Conservation (phyloP, 2,888 invertebrate species). For the Philereme vetulata region DNA sequence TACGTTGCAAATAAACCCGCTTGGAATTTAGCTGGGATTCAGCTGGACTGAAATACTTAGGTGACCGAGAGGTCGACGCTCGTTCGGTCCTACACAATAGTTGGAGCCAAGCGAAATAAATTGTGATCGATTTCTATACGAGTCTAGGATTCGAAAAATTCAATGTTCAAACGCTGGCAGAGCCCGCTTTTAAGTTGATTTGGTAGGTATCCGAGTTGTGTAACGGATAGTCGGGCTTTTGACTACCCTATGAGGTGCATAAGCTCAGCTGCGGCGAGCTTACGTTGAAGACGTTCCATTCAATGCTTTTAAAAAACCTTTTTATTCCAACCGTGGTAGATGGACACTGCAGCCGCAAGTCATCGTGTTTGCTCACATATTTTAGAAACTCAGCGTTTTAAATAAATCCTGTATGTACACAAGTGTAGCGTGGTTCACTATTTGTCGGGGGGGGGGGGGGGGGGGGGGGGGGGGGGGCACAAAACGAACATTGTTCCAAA, state of each 20-base stretch:
- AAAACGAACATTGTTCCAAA: conserved; percentile 60
- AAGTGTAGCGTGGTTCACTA: conserved; percentile 34
- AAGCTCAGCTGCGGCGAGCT: conserved; percentile 6
- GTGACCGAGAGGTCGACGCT: conserved; percentile 25
- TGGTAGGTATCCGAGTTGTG: conserved; percentile 12
- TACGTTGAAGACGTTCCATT: conserved; percentile 9
- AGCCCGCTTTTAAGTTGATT: conserved; percentile 22
- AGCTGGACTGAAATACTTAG: conserved; percentile 30
- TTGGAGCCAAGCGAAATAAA: conserved; percentile 26
- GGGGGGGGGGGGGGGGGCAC: conserved; percentile 39
- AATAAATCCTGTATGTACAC: conserved; percentile 37
- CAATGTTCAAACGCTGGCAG: conserved; percentile 12
- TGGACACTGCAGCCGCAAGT: conserved; percentile 5
- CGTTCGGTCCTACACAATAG: conserved; percentile 25
- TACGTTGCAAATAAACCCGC: conserved; percentile 52
- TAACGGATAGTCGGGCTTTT: conserved; percentile 16
- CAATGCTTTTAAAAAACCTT: conserved; percentile 10
- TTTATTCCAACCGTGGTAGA: conserved; percentile 1
- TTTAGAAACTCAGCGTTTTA: conserved; percentile 30
- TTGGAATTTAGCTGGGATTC: conserved; percentile 31
- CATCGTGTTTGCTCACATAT: conserved; percentile 17
- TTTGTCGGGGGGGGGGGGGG: conserved; percentile 26
- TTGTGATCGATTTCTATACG: conserved; percentile 25
- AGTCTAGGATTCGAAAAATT: conserved; percentile 19
- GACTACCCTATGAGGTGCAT: conserved; percentile 15